Evolutionary conservation across 2,797 vertebrate genomes (phyloP).

Genomic region (Halcyon badia): DNA sequence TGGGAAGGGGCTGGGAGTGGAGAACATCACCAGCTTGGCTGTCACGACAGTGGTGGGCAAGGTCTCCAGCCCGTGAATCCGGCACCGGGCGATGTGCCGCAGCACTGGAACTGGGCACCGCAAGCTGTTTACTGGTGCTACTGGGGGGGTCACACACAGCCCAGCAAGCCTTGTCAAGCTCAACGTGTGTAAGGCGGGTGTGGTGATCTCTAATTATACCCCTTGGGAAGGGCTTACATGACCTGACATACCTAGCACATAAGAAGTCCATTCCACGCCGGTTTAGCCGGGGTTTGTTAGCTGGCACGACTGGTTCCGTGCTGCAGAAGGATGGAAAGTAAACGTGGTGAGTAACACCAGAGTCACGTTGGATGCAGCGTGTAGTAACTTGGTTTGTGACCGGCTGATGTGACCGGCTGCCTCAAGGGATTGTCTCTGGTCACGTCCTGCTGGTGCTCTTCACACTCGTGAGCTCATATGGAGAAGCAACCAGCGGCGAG

Average conservation of each 20-base stretch:
- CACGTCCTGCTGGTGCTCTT: neutral
- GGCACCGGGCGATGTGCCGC: neutral
- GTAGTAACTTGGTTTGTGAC: neutral
- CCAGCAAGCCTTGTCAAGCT: neutral
- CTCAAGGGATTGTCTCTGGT: neutral
- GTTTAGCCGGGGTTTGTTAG: neutral
- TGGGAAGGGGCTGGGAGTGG: neutral
- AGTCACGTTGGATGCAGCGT: neutral
- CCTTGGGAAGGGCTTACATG: neutral
- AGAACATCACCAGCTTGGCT: neutral
- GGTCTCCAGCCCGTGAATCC: neutral
- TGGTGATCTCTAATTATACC: neutral
- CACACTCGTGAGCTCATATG: neutral
- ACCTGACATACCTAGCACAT: neutral
- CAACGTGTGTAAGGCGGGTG: neutral
- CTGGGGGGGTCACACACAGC: neutral
- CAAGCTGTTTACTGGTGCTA: neutral
- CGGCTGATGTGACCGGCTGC: neutral
- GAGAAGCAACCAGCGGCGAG: neutral
- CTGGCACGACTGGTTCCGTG: neutral
- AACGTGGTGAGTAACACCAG: neutral
- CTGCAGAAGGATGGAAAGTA: neutral
- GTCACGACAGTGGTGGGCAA: neutral
- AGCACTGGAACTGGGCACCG: neutral
- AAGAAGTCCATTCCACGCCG: neutral